These are phyloP conservation scores for Mesoclemmys tuberculata DNA, from an alignment of 2,113 vertebrate species.

Conservation along the genomic window DNA sequence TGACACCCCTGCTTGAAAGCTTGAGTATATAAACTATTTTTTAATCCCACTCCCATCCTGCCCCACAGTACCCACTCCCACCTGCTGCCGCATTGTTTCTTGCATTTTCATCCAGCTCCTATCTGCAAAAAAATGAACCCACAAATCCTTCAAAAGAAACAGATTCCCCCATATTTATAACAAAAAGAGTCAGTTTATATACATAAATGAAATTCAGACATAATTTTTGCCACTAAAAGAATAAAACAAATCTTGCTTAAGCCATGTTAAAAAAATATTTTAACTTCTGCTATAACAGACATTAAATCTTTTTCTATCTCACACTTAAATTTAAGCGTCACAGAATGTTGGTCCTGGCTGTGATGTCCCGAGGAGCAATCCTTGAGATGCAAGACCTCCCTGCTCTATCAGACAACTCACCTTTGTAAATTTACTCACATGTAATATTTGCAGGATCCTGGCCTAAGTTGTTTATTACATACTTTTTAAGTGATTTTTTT, in stretches of 20 bases:
- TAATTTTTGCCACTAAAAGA: neutral
- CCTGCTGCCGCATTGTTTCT: neutral
- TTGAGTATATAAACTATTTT: too few relatives aligned
- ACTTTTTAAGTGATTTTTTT: neutral
- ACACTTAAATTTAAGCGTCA: neutral
- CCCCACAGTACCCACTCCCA: neutral
- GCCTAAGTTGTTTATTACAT: neutral
- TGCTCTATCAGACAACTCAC: neutral
- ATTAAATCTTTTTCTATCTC: neutral
- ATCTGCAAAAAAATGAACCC: neutral
- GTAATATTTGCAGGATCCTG: neutral
- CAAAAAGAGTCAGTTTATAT: neutral
- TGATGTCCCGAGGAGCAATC: neutral
- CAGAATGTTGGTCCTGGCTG: neutral
- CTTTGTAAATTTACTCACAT: neutral
- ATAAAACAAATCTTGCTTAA: neutral
- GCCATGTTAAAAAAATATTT: neutral
- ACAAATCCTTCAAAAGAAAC: neutral
- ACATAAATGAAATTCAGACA: neutral
- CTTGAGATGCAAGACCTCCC: neutral
- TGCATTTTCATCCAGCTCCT: neutral
- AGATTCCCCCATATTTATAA: neutral
- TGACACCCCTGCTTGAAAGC: too few relatives aligned
- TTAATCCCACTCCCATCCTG: too few relatives aligned
- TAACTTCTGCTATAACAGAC: neutral